Conservation (phyloP, 2,797 vertebrate genomes). For the Pantherophis vulpinus region DNA sequence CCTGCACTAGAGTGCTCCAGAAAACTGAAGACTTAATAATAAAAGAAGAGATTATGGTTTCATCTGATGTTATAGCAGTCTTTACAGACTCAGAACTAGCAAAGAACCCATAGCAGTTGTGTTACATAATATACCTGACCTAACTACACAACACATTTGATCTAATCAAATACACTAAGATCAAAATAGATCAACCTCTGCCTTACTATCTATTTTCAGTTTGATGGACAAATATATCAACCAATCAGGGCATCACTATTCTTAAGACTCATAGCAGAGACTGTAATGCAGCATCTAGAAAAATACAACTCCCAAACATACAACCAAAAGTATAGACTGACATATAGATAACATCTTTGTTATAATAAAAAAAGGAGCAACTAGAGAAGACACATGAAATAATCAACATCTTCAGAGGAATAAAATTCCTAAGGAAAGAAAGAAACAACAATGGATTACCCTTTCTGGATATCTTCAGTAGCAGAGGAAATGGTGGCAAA, state of each 20-base stretch:
- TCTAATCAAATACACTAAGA: neutral
- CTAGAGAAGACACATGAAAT: neutral
- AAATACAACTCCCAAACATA: neutral
- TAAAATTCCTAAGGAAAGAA: neutral
- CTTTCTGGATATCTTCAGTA: neutral
- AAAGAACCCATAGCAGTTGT: neutral
- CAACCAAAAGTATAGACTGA: neutral
- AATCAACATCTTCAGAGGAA: neutral
- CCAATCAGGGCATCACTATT: neutral
- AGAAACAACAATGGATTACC: neutral
- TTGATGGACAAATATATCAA: neutral
- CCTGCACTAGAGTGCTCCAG: neutral
- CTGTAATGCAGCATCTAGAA: neutral
- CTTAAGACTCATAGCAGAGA: neutral
- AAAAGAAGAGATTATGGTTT: neutral
- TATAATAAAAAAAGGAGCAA: neutral
- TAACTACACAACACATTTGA: neutral
- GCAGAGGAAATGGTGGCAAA: neutral
- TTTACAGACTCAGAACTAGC: neutral
- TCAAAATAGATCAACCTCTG: neutral
- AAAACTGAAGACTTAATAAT: neutral
- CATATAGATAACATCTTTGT: neutral
- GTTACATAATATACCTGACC: neutral
- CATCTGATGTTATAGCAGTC: neutral
- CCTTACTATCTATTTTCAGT: neutral